phyloP scores from a whole-genome alignment of 2,113 vertebrate species.

The Perca fluviatilis region DNA sequence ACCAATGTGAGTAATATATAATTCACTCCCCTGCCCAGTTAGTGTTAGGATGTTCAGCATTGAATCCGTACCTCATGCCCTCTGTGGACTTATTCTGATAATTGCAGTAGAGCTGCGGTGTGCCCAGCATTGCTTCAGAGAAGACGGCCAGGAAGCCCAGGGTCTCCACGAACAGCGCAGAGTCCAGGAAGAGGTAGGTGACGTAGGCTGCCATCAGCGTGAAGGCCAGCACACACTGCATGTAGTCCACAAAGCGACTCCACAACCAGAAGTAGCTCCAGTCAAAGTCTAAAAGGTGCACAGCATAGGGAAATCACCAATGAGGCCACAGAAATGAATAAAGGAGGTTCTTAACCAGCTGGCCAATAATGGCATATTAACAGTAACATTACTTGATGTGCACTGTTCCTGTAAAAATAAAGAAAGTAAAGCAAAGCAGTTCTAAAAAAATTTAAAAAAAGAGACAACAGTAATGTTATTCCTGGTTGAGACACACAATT shows the following conservation, averaged over 20 bases:
- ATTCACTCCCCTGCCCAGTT: background rate
- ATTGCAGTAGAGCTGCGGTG: slow-evolving; percentile 96
- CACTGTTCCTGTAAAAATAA: background rate
- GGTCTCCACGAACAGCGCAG: slow-evolving; percentile 90
- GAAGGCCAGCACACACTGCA: slow-evolving; percentile 95
- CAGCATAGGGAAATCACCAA: slow-evolving; percentile 8
- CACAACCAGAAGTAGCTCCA: slow-evolving; percentile 95
- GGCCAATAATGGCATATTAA: background rate
- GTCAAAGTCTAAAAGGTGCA: slow-evolving; percentile 90
- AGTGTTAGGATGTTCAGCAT: no score
- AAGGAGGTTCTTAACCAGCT: slow-evolving; percentile 4
- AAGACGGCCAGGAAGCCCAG: slow-evolving; percentile 96
- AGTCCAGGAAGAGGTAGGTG: slow-evolving; percentile 96
- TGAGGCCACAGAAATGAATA: slow-evolving; percentile 10
- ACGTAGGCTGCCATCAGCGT: slow-evolving; percentile 89
- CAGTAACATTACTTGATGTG: slow-evolving; percentile 12
- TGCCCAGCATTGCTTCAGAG: slow-evolving; percentile 94
- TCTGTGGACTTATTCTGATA: slow-evolving; percentile 94
- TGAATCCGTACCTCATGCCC: slow-evolving; percentile 92
- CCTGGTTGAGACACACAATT: background rate
- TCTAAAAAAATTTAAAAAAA: background rate
- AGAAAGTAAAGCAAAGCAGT: background rate
- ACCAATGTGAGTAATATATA: background rate
- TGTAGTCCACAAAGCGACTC: slow-evolving; percentile 94
- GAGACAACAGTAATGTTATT: background rate